A percentile compares a stretch with the other conserved stretches of the same genome.
Evolutionary conservation across 2,113 vertebrate genomes (phyloP).

Genomic region (Syngnathoides biaculeatus): DNA sequence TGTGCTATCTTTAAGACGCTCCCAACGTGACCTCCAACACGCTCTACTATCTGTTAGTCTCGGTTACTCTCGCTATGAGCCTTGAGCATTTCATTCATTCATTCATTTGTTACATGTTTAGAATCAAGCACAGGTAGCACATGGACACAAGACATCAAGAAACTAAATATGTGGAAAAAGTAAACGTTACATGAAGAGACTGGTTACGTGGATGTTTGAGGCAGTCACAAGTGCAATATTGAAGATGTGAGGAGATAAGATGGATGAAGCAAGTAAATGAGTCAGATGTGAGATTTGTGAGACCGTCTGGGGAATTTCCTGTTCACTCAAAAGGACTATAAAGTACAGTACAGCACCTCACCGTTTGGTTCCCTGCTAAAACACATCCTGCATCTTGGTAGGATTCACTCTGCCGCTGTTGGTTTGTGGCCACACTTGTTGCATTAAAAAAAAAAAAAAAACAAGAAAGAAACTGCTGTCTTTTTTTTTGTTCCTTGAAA

Average conservation of each 20-base stretch:
- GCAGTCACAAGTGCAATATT: conserved; percentile 57
- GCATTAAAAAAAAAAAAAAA: conserved; percentile 48
- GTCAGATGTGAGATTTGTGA: conserved; percentile 8
- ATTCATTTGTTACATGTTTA: neutral
- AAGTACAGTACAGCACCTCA: conserved; percentile 12
- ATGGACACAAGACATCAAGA: neutral
- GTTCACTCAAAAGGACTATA: conserved; percentile 3
- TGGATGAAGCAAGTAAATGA: conserved; percentile 47
- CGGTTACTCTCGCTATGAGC: neutral
- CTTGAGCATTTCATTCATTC: neutral
- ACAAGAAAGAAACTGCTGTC: conserved; percentile 6
- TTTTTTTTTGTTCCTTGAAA: conserved; percentile 8
- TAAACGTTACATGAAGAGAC: conserved; percentile 3
- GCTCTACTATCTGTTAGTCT: neutral
- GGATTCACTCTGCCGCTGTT: conserved; percentile 19
- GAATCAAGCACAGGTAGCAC: neutral
- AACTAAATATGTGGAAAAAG: neutral
- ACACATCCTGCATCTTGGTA: conserved; percentile 10
- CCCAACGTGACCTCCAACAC: neutral
- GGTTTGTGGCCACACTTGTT: conserved; percentile 23
- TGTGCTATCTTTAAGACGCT: neutral
- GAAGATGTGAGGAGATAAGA: conserved; percentile 37
- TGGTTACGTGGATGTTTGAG: conserved; percentile 27
- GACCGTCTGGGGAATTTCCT: conserved; percentile 10
- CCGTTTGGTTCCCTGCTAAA: conserved; percentile 5